phyloP scores from a whole-genome alignment of 2,888 invertebrate genomes.

The Drosophila mettleri region DNA sequence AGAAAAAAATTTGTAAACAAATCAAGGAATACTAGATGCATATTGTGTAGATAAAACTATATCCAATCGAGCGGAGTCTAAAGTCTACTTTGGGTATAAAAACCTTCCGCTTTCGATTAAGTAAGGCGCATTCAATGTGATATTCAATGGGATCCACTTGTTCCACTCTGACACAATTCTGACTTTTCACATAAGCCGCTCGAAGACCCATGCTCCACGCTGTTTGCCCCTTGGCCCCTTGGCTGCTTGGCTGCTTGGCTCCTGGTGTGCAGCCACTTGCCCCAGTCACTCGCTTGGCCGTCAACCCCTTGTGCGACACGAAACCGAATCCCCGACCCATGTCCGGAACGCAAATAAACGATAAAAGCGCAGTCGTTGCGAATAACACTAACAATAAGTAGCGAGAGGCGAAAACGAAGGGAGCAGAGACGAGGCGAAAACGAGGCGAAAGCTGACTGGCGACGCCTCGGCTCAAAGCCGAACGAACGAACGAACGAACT shows the following conservation, averaged over 20 bases:
- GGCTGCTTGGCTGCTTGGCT: conserved; percentile 5
- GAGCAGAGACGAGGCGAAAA: background rate
- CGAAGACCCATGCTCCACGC: conserved; percentile 5
- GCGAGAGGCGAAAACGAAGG: conserved; percentile 51
- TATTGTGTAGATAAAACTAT: background rate
- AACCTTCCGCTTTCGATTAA: background rate
- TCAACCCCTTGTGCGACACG: conserved; percentile 33
- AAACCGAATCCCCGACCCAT: conserved; percentile 44
- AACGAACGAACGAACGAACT: conserved; percentile 26
- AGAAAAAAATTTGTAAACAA: too few relatives aligned
- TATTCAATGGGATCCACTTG: conserved; percentile 34
- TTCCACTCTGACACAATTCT: conserved; percentile 55
- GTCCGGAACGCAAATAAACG: conserved; percentile 78
- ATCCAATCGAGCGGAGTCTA: background rate
- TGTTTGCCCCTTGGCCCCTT: background rate
- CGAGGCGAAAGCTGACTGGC: conserved; percentile 4
- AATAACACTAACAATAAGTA: conserved; percentile 80
- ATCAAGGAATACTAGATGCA: background rate
- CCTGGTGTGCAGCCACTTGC: conserved; percentile 45
- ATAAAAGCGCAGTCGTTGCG: conserved; percentile 78
- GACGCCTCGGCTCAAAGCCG: background rate
- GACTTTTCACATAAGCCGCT: conserved; percentile 38
- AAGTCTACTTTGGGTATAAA: background rate
- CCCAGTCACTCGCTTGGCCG: conserved; percentile 44
- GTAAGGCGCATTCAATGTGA: conserved; percentile 6